Percentiles rank a stretch among this genome's conserved stretches.
phyloP scores from a whole-genome alignment of 2,888 invertebrate species.

The Pandemis cinnamomeana region DNA sequence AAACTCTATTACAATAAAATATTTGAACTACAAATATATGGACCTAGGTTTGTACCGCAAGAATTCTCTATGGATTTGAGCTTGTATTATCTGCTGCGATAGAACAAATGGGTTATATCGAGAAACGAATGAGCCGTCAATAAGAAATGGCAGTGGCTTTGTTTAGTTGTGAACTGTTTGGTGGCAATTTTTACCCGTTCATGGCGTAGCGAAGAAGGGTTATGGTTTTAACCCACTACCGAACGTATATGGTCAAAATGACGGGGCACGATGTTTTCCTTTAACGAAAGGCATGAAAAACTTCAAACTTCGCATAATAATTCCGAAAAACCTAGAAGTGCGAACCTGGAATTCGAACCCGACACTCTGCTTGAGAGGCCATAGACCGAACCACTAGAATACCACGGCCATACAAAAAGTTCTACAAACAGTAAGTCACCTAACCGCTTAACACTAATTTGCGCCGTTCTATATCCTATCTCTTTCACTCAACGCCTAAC shows the following conservation, averaged over 20 bases:
- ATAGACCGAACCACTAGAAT: neutral
- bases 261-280: too few species aligned
- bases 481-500: neutral
- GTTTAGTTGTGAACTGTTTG: neutral
- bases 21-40: too few species aligned
- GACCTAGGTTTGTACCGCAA: neutral
- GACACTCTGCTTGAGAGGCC: too few species aligned
- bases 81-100: neutral
- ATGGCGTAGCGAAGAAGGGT: too few species aligned
- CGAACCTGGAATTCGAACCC: too few species aligned
- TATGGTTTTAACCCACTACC: too few species aligned
- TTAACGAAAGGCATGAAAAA: too few species aligned
- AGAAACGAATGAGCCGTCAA: conserved; percentile 17
- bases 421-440: neutral
- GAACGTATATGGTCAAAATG: too few species aligned
- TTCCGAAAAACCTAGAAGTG: too few species aligned
- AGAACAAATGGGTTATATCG: conserved; percentile 11
- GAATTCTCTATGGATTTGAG: neutral
- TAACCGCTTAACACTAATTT: neutral
- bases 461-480: neutral
- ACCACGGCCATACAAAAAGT: neutral
- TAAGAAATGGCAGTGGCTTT: neutral
- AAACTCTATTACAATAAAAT: too few species aligned
- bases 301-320: too few species aligned
- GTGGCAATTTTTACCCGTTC: neutral